phyloP scores from a whole-genome alignment of 2,888 invertebrate species.

The Drosophila kambysellisi region DNA sequence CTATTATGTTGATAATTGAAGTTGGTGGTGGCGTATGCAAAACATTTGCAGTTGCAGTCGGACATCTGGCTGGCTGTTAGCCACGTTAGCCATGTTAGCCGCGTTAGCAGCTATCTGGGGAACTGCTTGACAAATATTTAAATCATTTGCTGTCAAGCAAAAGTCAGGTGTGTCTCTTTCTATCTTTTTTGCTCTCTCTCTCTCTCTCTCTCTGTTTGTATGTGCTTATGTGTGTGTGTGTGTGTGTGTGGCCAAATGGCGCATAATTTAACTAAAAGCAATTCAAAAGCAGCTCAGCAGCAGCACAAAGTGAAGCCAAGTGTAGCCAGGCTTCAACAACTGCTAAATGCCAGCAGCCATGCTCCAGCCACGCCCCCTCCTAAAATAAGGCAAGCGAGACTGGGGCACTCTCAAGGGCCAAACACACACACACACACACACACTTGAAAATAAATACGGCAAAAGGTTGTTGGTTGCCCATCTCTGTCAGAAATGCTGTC shows the following conservation, averaged over 20 bases:
- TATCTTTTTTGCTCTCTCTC: not conserved
- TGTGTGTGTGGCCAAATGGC: constrained; percentile 24
- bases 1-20: constrained; percentile 57
- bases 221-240: constrained; percentile 3
- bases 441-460: constrained; percentile 21
- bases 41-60: constrained; percentile 26
- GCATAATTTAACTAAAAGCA: constrained; percentile 73
- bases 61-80: constrained; percentile 14
- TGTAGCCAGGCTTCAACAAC: constrained; percentile 55
- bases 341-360: constrained; percentile 54
- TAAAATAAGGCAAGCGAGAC: constrained; percentile 16
- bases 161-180: constrained; percentile 6
- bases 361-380: constrained; percentile 32
- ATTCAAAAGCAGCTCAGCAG: constrained; percentile 53
- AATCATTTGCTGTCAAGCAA: constrained; percentile 57
- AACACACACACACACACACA: constrained; percentile 15
- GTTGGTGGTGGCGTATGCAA: constrained; percentile 45
- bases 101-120: constrained; percentile 18
- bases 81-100: constrained; percentile 1
- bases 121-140: constrained; percentile 66
- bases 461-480: constrained; percentile 34
- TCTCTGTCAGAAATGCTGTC: constrained; percentile 12
- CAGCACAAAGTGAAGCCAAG: constrained; percentile 51
- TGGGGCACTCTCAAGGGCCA: constrained; percentile 30
- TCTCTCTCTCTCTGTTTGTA: not conserved